Evolutionary conservation across 2,113 vertebrate species (phyloP).

Genomic region (Rattus norvegicus): GRCr8 NC_086038.1:35125001-35125500

Average conservation of each 20-base stretch:
- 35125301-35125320: not conserved
- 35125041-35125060: too few relatives aligned
- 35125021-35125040: too few relatives aligned
- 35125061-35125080: too few relatives aligned
- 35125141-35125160: not conserved
- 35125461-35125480: not conserved
- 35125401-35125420: too few relatives aligned
- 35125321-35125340: not conserved
- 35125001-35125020: too few relatives aligned
- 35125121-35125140: not conserved
- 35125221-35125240: not conserved
- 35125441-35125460: not conserved
- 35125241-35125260: not conserved
- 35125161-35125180: not conserved
- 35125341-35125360: not conserved
- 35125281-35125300: not conserved
- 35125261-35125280: too few relatives aligned
- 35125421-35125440: too few relatives aligned
- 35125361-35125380: not conserved
- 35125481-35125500: not conserved
- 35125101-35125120: not conserved
- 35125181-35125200: not conserved
- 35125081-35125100: not conserved
- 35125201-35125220: not conserved
- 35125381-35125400: not conserved